Evolutionary conservation across 1,140 invertebrate genomes (phyloP).

Genomic region (Drosophila ironensis): DNA sequence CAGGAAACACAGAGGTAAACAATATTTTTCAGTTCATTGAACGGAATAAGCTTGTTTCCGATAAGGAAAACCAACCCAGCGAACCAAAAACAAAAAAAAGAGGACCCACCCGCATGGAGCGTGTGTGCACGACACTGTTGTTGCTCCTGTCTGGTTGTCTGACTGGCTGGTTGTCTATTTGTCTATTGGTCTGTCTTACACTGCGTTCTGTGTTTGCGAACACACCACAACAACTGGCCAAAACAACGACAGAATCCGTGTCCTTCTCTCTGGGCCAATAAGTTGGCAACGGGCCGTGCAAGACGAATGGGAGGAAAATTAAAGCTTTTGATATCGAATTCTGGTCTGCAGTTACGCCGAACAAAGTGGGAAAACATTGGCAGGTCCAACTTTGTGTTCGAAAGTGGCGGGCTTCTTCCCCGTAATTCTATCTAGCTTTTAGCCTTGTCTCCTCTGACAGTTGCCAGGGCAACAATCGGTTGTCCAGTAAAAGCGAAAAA

Average conservation of each 20-base stretch:
- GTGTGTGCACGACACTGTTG: conserved; percentile 38
- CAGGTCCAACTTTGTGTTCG: conserved; percentile 20
- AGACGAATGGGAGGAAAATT: conserved; percentile 30
- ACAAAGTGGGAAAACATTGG: conserved; percentile 21
- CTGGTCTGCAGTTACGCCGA: conserved; percentile 23
- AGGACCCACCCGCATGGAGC: conserved; percentile 1
- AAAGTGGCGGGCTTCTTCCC: background rate
- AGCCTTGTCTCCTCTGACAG: conserved; percentile 20
- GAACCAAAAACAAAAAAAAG: conserved; percentile 18
- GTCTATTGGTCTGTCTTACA: conserved; percentile 58
- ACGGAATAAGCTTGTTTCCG: conserved; percentile 79
- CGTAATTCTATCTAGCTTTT: conserved; percentile 26
- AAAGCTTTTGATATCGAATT: conserved; percentile 45
- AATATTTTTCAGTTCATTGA: conserved; percentile 79
- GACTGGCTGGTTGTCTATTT: conserved; percentile 22
- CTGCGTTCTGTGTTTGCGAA: conserved; percentile 49
- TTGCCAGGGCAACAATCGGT: background rate
- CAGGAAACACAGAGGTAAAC: conserved; percentile 66
- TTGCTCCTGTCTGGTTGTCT: conserved; percentile 28
- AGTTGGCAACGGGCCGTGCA: conserved; percentile 24
- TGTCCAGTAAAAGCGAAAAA: background rate
- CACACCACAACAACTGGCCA: conserved; percentile 48
- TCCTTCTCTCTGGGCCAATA: conserved; percentile 44
- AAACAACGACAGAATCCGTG: conserved; percentile 11
- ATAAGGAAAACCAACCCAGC: conserved; percentile 56